phyloP scores from a whole-genome alignment of 2,888 invertebrate genomes.

The Altica lythri region DNA sequence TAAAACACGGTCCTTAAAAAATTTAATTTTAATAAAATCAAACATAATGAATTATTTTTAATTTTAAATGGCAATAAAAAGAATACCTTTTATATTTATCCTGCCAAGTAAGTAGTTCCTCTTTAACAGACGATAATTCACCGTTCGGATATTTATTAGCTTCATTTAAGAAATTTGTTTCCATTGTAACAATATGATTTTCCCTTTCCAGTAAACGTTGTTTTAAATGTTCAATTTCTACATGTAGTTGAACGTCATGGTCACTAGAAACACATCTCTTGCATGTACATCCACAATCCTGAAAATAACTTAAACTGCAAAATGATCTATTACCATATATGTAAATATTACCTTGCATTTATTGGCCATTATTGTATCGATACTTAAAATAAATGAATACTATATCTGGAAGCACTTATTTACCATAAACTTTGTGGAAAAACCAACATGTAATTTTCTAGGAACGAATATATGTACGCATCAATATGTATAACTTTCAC shows the following conservation, averaged over 20 bases:
- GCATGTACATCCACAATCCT: conserved; percentile 69
- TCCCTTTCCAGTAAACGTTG: conserved; percentile 82
- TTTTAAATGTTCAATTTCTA: conserved; percentile 85
- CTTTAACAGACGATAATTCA: conserved; percentile 77
- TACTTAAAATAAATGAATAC: conserved; percentile 21
- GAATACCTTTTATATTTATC: conserved; percentile 86
- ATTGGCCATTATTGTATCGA: conserved; percentile 32
- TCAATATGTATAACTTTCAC: no score
- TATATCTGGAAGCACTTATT: conserved; percentile 26
- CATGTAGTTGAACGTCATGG: conserved; percentile 74
- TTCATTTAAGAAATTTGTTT: conserved; percentile 82
- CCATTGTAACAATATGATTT: conserved; percentile 82
- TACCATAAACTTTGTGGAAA: conserved; percentile 19
- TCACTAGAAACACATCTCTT: conserved; percentile 58
- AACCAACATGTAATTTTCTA: no score
- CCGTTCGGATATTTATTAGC: conserved; percentile 63
- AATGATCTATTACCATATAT: background rate
- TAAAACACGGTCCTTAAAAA: no score
- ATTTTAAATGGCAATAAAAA: background rate
- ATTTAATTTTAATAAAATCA: background rate
- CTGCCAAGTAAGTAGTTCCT: conserved; percentile 84
- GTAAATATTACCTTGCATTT: conserved; percentile 38
- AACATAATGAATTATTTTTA: background rate
- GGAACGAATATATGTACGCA: no score
- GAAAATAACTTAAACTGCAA: conserved; percentile 29